Evolutionary conservation across 2,113 vertebrate species (phyloP), one percentile per base, ranked within the genome.

Genomic region (Psittacus erithacus): DNA sequence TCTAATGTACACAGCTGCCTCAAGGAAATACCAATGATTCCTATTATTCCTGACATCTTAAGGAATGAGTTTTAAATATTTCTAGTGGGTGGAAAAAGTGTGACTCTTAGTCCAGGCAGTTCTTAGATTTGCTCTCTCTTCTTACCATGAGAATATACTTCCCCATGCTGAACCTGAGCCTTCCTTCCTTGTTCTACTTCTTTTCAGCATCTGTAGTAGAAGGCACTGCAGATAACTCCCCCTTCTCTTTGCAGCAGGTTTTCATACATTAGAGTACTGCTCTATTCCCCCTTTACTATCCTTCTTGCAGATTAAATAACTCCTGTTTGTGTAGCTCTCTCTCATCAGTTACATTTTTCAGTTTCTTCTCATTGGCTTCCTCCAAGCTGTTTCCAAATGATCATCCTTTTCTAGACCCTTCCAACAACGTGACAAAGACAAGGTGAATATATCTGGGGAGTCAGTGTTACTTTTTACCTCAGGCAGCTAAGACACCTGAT

Each of bases 391-490:
- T 90, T 57, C 47, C 31, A 73, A 69, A 65, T 25, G 9, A 68
- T 31, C 17, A 55, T 33, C 6, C 1, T 44, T 65, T 88, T 57
- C 39, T 44, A 57, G 57, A 71, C 5, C 55, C 41, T 89, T 82
- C 22, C 57, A 86, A 64, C 6, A 46, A 31, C 13, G 31, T 60
- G 57, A 44, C 11, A 75, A 86, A 74, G 20, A n/a, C 16, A 87
- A 82, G 41, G 43, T 3, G 5, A 67, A 90, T n/a, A 43, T 55
- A 39, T 0, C 13, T 38, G 31, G 23, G 0, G 0, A 70, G 18
- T 13, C 53, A 33, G 19, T 28, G 17, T 49, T 91, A 35, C 27
- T n/a, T 55, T 80, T 33, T 84, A 70, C 23, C 5, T 50, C 41
- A 52, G 33, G 13, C 17, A 75, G 9, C 17, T 44, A 67, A 9